Evolutionary conservation across 2,888 invertebrate genomes (phyloP), one percentile per base, ranked within the genome.

Genomic region (Cepaea hortensis): DNA sequence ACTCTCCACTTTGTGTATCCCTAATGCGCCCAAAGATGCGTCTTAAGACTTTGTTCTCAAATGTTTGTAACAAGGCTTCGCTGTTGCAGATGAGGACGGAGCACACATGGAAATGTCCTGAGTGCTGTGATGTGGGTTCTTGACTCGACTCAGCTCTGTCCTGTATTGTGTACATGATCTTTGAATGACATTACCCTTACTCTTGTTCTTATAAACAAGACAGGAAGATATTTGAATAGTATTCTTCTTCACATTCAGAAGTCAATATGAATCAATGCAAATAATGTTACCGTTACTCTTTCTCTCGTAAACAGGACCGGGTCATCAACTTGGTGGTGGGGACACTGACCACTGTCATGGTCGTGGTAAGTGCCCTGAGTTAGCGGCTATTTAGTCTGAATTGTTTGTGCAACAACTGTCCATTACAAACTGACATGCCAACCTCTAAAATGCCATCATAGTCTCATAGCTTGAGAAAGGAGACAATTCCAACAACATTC

Each of bases 271-370:
- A 35, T 35, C 35, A 35, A 35, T 35, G 35, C 35, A 35, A 35
- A 50, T 20, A 77, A 7, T 15, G 35, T 35, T 50, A 23, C 55
- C 48, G 18, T 15, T 79, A 7, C 55, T n/a, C 50, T 55, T 5
- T n/a, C 55, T 70, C 91, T 92, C 82, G 35, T 35, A 35, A 35
- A 35, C 90, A 93, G 94, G 94, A 94, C 83, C 90, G 93, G 79
- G 90, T 93, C 61, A 84, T 93, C 80, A 93, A 94, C 88, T 89
- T 93, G 72, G 89, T 93, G 72, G 90, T 94, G 83, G 93, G 92
- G 23, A 89, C 89, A 46, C 87, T 93, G 46, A 93, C 93, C 50
- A 90, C 90, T n/a, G 89, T 93, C 35, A 84, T 92, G 83, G 93
- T 94, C 62, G 88, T 91, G 87, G 94, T 94, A 90, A 92, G 93